Evolutionary conservation across 2,888 invertebrate species (phyloP).

Genomic region (Cephalotes varians): DNA sequence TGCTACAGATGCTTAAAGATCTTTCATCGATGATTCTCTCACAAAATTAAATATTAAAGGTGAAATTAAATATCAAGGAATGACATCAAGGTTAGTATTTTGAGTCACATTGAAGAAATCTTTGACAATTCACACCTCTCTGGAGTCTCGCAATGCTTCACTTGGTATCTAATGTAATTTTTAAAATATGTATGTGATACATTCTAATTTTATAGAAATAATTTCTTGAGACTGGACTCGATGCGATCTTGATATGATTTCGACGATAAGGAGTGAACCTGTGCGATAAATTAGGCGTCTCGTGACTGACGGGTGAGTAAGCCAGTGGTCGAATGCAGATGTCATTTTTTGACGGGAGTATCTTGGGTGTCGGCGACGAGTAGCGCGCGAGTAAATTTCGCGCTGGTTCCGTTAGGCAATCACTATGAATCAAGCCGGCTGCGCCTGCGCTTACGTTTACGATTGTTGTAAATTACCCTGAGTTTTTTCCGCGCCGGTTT

Average conservation of each 20-base stretch:
- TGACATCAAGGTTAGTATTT: neutral
- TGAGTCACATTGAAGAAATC: neutral
- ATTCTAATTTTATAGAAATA: neutral
- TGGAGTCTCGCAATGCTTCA: too few species aligned
- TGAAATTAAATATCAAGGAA: neutral
- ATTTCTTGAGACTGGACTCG: neutral
- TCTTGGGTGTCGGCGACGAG: constrained; percentile 32
- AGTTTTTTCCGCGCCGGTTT: constrained; percentile 60
- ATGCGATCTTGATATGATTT: neutral
- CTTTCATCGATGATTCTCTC: neutral
- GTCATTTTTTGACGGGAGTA: constrained; percentile 50
- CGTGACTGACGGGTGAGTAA: constrained; percentile 1
- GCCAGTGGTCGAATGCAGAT: constrained; percentile 39
- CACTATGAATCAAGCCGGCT: constrained; percentile 78
- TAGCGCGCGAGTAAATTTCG: constrained; percentile 73
- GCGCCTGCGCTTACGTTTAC: constrained; percentile 75
- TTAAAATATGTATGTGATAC: neutral
- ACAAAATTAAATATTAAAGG: neutral
- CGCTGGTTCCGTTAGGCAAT: constrained; percentile 79
- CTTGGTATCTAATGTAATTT: too few species aligned
- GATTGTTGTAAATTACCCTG: constrained; percentile 79
- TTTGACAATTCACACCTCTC: neutral
- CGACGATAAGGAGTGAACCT: neutral
- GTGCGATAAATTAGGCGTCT: constrained; percentile 15
- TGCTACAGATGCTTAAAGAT: neutral